Base-by-base conservation (phyloP, 2,888 invertebrate genomes). In the Rhingia rostrata region DNA sequence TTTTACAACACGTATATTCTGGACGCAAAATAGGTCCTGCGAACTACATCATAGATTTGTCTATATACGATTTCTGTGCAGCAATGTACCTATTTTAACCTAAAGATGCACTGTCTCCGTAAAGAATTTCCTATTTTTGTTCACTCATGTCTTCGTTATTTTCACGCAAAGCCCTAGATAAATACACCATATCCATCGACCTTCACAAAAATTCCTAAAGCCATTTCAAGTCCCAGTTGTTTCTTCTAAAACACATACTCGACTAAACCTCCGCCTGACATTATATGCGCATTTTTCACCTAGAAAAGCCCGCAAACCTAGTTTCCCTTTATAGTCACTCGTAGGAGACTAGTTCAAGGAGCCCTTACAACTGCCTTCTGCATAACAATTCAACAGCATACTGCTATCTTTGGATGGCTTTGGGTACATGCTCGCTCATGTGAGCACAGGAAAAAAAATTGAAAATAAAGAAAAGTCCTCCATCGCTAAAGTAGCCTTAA, bases 261-360 rank as follows among this genome's bases (percentile, higher is more conserved):
- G 33, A 22, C 1, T 22, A 22, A 22, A 22, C 22, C 43, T 33
- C 43, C 33, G 43, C 12, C 43, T 60, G 58, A 43, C 60, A 45
- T 43, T 41, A 32, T n/a, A 37, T n/a, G 63, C 22, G 35, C 10
- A 2, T 49, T 22, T 37, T 49, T 37, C n/a, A 35, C 10, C 43
- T 45, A 9, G 9, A 45, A 22, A 22, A 47, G 14, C 6, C 14
- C 47, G 47, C 47, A 47, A 63, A 22, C 47, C 10, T 37, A 49
- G 47, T 63, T 61, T 61, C 56, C 10, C 37, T 61, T 47, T 39
- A 30, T 47, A 37, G 37, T 39, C 12, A 12, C 37, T 37, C 35
- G n/a, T 10, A 7, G 30, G 51, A 51, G 49, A 64, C 7, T 49
- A 51, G 39, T 51, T 64, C 51, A 51, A 64, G 64, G 39, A 10